Conservation (phyloP, 2,113 vertebrate genomes). For the Thryonomys swinderianus region DNA sequence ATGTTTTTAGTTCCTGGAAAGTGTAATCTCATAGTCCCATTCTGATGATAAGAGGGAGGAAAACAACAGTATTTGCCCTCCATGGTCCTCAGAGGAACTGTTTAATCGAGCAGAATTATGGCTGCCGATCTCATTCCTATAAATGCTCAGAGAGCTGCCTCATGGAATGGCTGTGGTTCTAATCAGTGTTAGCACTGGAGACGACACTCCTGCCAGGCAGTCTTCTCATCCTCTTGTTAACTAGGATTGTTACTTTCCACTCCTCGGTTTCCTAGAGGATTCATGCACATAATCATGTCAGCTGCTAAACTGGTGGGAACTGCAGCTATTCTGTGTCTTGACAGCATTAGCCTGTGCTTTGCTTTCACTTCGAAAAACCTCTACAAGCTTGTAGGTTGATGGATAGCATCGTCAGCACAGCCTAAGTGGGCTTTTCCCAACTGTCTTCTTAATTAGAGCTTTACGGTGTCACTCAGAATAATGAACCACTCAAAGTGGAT, state of each 20-base stretch:
- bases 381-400: background rate
- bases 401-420: background rate
- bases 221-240: slow-evolving; percentile 75
- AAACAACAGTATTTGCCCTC: slow-evolving; percentile 58
- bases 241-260: slow-evolving; percentile 62
- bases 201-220: slow-evolving; percentile 53
- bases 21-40: slow-evolving; percentile 11
- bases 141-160: slow-evolving; percentile 69
- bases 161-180: slow-evolving; percentile 58
- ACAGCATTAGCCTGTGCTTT: background rate
- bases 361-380: slow-evolving; percentile 15
- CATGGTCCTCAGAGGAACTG: slow-evolving; percentile 5
- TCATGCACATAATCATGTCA: slow-evolving; percentile 72
- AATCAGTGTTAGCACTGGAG: slow-evolving; percentile 57
- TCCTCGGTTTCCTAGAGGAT: slow-evolving; percentile 73
- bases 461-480: slow-evolving; percentile 28
- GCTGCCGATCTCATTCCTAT: slow-evolving; percentile 57
- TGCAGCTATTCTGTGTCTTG: slow-evolving; percentile 60
- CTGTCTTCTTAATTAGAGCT: slow-evolving; percentile 58
- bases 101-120: slow-evolving; percentile 65
- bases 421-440: slow-evolving; percentile 5
- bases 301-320: slow-evolving; percentile 62
- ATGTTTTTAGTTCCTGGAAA: background rate
- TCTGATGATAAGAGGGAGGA: slow-evolving; percentile 61
- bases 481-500: slow-evolving; percentile 3